phyloP scores from a whole-genome alignment of 2,797 vertebrate species.

The Acanthopagrus latus region DNA sequence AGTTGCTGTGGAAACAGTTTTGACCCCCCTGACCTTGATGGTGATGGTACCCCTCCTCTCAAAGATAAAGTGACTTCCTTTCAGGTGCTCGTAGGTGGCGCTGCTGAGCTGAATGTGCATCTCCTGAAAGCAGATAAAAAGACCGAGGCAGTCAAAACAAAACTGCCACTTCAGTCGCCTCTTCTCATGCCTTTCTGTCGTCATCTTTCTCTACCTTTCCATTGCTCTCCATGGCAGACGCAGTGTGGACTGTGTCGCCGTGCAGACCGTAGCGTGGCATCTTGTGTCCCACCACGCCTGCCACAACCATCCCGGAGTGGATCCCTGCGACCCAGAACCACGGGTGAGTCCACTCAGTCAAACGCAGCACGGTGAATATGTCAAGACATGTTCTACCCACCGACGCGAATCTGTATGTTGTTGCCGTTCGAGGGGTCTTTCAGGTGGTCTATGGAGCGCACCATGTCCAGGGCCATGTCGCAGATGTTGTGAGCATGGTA shows the following conservation, averaged over 20 bases:
- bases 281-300: slow-evolving; percentile 86
- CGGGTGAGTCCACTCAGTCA: slow-evolving; percentile 1
- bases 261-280: slow-evolving; percentile 87
- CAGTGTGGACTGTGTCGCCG: slow-evolving; percentile 85
- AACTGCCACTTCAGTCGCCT: neutral
- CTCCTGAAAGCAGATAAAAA: slow-evolving; percentile 64
- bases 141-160: neutral
- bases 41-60: slow-evolving; percentile 84
- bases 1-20: slow-evolving; percentile 32
- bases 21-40: slow-evolving; percentile 80
- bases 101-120: slow-evolving; percentile 87
- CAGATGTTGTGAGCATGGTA: slow-evolving; percentile 87
- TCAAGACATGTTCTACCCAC: slow-evolving; percentile 57
- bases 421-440: slow-evolving; percentile 87
- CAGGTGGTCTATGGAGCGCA: slow-evolving; percentile 85
- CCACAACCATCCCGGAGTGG: slow-evolving; percentile 87
- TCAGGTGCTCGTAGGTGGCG: slow-evolving; percentile 84
- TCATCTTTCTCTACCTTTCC: slow-evolving; percentile 74
- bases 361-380: accelerated
- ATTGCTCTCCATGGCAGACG: slow-evolving; percentile 87
- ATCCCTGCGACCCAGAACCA: slow-evolving; percentile 73
- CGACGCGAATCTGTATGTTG: slow-evolving; percentile 86
- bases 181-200: neutral
- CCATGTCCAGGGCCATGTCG: slow-evolving; percentile 88
- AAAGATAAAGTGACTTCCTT: slow-evolving; percentile 86